Percentiles rank a stretch among this genome's conserved stretches.
phyloP scores from a whole-genome alignment of 92 coral and sea anemone genomes.

The Porites cylindrica region DNA sequence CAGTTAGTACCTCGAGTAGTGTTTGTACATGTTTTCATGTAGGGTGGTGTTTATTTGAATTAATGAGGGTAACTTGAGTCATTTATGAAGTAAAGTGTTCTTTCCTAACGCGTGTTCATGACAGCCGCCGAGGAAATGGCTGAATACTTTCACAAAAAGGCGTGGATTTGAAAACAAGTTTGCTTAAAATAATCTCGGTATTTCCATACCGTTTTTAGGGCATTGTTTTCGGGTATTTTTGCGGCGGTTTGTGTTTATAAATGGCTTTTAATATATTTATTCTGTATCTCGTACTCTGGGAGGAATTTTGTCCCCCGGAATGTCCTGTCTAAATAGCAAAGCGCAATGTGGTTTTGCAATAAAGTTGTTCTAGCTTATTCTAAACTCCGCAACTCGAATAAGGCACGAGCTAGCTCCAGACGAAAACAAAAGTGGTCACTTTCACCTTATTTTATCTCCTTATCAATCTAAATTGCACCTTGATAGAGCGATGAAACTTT shows the following conservation, averaged over 20 bases:
- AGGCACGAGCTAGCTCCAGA: conserved; percentile 5
- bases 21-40: conserved; percentile 73
- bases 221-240: conserved; percentile 43
- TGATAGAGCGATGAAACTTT: conserved; percentile 25
- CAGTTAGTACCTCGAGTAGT: conserved; percentile 53
- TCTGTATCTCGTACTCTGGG: conserved; percentile 3
- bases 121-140: conserved; percentile 81
- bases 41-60: conserved; percentile 81
- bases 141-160: conserved; percentile 50
- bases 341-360: conserved; percentile 42
- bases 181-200: conserved; percentile 42
- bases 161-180: conserved; percentile 41
- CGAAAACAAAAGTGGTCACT: background rate
- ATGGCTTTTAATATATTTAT: conserved; percentile 18
- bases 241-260: conserved; percentile 43
- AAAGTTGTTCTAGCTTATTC: conserved; percentile 9
- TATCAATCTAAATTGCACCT: conserved; percentile 12
- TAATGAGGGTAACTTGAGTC: conserved; percentile 73
- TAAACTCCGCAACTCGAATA: conserved; percentile 15
- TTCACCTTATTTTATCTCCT: conserved; percentile 14
- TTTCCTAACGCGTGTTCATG: conserved; percentile 73
- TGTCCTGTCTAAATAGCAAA: conserved; percentile 19
- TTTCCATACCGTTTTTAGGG: conserved; percentile 42
- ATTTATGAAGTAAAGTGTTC: conserved; percentile 40
- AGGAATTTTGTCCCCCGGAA: conserved; percentile 18